These are phyloP conservation scores for Ceratina australensis DNA, from an alignment of 1,140 invertebrate genomes.

Conservation along the genomic window DNA sequence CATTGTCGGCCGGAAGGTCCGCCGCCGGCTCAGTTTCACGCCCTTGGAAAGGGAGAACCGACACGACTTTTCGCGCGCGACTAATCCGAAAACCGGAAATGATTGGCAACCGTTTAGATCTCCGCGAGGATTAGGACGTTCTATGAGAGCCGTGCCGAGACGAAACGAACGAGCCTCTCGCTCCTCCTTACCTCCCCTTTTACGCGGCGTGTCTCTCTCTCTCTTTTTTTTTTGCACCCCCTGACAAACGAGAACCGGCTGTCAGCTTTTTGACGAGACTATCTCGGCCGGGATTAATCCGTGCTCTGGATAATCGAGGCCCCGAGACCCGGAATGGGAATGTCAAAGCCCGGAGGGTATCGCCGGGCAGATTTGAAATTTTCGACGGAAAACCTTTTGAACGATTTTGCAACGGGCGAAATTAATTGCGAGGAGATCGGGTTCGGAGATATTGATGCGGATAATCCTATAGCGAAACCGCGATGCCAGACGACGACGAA, in stretches of 20 bases:
- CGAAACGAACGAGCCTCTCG: slow-evolving; percentile 49
- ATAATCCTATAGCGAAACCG: neutral
- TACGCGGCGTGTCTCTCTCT: neutral
- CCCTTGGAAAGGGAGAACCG: slow-evolving; percentile 43
- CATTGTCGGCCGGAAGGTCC: slow-evolving; percentile 56
- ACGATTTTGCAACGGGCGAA: too few relatives aligned
- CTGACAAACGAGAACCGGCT: slow-evolving; percentile 61
- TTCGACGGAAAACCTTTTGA: neutral
- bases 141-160: slow-evolving; percentile 47
- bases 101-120: slow-evolving; percentile 80
- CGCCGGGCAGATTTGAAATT: neutral
- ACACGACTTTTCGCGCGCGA: slow-evolving; percentile 68
- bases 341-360: slow-evolving; percentile 20
- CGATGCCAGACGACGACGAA: neutral
- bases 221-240: neutral
- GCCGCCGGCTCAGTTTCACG: slow-evolving; percentile 65
- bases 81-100: slow-evolving; percentile 80
- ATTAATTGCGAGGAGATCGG: too few relatives aligned
- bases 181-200: neutral
- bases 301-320: slow-evolving; percentile 52
- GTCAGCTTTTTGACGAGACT: slow-evolving; percentile 74
- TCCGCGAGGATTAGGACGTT: slow-evolving; percentile 69
- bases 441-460: neutral
- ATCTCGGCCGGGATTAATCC: slow-evolving; percentile 65
- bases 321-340: neutral